These are phyloP conservation scores for Heliconius erato DNA, from an alignment of 2,888 invertebrate genomes.

Conservation along the genomic window DNA sequence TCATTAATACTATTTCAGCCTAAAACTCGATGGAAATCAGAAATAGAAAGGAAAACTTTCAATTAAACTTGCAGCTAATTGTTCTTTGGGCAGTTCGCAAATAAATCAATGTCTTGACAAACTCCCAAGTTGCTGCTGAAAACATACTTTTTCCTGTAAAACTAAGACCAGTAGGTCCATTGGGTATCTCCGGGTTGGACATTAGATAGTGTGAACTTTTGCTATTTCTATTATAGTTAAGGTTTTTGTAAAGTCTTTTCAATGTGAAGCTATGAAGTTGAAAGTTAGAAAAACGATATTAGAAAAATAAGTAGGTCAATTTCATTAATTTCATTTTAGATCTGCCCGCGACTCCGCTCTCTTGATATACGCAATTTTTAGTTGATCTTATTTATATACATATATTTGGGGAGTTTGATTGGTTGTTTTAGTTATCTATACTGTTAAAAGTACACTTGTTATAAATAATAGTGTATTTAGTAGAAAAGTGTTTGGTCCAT, in stretches of 20 bases:
- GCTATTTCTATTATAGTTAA: constrained; percentile 4
- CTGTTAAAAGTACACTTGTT: too few species aligned
- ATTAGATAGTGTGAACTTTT: constrained; percentile 13
- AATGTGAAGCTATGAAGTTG: background rate
- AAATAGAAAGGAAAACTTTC: constrained; percentile 14
- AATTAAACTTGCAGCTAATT: constrained; percentile 33
- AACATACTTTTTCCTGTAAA: constrained; percentile 40
- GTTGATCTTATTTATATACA: background rate
- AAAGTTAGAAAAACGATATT: background rate
- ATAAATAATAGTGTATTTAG: too few species aligned
- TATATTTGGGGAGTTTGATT: too few species aligned
- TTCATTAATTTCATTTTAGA: too few species aligned
- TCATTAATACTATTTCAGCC: constrained; percentile 4
- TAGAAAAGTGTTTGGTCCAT: too few species aligned
- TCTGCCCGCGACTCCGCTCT: too few species aligned
- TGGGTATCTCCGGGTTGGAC: background rate
- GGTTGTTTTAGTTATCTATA: too few species aligned
- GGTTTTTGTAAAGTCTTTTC: background rate
- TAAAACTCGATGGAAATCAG: background rate
- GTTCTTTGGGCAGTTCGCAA: constrained; percentile 26
- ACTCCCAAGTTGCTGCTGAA: constrained; percentile 36
- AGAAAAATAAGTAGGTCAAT: background rate
- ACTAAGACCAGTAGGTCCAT: constrained; percentile 27
- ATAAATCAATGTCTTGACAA: constrained; percentile 45
- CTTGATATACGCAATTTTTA: background rate